phyloP scores from a whole-genome alignment of 2,797 vertebrate species.

The Miichthys miiuy region DNA sequence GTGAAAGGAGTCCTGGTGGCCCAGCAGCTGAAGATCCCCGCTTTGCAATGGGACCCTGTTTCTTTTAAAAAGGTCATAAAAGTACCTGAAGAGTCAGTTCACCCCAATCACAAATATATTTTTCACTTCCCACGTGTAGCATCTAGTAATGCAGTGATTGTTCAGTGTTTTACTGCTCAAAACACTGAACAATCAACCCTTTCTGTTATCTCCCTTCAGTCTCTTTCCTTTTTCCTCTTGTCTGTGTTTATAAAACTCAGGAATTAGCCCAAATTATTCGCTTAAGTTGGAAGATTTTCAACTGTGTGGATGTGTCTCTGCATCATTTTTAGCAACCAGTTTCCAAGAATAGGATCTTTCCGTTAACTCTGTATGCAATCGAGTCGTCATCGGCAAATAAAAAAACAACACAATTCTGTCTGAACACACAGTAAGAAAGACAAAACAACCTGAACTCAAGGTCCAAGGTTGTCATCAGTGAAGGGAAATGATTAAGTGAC shows the following conservation, averaged over 20 bases:
- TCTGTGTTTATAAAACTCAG: too few species aligned
- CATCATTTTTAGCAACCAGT: too few species aligned
- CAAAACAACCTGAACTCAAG: background rate
- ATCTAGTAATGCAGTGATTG: background rate
- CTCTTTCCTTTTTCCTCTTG: too few species aligned
- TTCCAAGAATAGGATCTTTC: background rate
- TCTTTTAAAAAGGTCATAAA: background rate
- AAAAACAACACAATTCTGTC: background rate
- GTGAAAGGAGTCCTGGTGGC: conserved; percentile 7
- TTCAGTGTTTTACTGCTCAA: background rate
- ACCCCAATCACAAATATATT: background rate
- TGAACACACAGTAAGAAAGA: background rate
- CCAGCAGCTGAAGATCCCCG: background rate
- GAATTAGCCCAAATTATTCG: too few species aligned
- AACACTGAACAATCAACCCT: conserved; percentile 1
- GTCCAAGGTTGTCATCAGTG: background rate
- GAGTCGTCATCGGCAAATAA: too few species aligned
- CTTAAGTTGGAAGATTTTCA: too few species aligned
- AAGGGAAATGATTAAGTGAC: background rate
- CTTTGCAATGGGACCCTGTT: background rate
- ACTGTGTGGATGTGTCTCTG: too few species aligned
- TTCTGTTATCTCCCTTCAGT: background rate
- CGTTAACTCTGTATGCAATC: background rate
- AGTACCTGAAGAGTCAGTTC: conserved; percentile 16
- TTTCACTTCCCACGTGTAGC: background rate